A percentile compares a stretch with the other conserved stretches of the same genome.
phyloP scores from a whole-genome alignment of 2,113 vertebrate genomes.

The Coracopsis vasa region DNA sequence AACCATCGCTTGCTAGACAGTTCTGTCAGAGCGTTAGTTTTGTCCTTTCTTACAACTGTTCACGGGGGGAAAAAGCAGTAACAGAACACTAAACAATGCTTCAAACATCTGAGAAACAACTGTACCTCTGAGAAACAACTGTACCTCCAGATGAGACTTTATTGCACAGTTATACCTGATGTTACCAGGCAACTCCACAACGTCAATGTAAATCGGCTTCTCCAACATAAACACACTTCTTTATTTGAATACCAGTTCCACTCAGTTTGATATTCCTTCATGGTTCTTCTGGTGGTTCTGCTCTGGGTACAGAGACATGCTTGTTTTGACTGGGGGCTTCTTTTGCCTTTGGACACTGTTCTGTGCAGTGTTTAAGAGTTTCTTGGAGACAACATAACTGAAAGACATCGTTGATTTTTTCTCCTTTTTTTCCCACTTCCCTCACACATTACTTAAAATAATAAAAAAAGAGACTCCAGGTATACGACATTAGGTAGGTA shows the following conservation, averaged over 20 bases:
- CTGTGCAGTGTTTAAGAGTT: neutral
- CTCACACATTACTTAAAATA: neutral
- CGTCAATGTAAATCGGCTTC: neutral
- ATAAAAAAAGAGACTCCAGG: neutral
- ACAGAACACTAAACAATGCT: neutral
- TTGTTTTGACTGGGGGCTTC: neutral
- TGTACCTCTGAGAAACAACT: neutral
- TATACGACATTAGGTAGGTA: neutral
- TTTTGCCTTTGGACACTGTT: neutral
- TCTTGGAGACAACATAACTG: neutral
- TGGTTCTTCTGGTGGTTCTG: neutral
- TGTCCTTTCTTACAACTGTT: neutral
- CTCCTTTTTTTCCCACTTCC: neutral
- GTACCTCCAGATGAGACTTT: neutral
- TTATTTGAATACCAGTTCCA: neutral
- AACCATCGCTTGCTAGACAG: neutral
- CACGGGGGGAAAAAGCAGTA: neutral
- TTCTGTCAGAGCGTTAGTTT: neutral
- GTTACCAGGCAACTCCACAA: neutral
- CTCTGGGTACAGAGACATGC: neutral
- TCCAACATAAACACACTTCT: neutral
- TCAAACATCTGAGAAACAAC: neutral
- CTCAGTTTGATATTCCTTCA: neutral
- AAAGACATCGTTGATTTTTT: neutral
- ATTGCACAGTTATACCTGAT: neutral